Conservation (phyloP, 2,888 invertebrate genomes). For the Lasius fuliginosus region DNA sequence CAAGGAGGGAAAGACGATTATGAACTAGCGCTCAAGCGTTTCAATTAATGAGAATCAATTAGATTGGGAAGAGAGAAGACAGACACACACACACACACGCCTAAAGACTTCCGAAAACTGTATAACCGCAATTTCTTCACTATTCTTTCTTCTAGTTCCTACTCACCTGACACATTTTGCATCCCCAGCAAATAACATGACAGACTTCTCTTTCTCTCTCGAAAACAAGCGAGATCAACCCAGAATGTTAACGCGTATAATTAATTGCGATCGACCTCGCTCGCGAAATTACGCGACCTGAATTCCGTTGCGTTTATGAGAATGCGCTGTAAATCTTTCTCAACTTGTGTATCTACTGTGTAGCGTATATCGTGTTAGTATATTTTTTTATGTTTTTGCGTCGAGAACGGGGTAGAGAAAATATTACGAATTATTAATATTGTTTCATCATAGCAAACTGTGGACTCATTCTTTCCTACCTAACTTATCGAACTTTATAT, state of each 20-base stretch:
- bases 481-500: not conserved
- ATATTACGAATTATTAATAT: constrained; percentile 11
- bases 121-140: constrained; percentile 11
- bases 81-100: not conserved
- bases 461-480: constrained; percentile 22
- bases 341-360: constrained; percentile 1
- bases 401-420: constrained; percentile 12
- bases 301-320: constrained; percentile 31
- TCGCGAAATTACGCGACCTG: constrained; percentile 8
- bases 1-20: constrained; percentile 18
- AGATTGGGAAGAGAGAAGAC: constrained; percentile 40
- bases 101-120: constrained; percentile 12
- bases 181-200: constrained; percentile 71
- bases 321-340: constrained; percentile 21
- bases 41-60: constrained; percentile 40
- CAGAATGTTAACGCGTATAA: constrained; percentile 5
- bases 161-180: constrained; percentile 67
- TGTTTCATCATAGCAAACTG: constrained; percentile 31
- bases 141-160: constrained; percentile 57
- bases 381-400: constrained; percentile 32
- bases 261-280: constrained; percentile 22
- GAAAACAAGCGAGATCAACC: not conserved
- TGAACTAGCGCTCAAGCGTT: constrained; percentile 34
- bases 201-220: constrained; percentile 62
- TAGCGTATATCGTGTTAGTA: constrained; percentile 4